A percentile compares a stretch with the other conserved stretches of the same genome.
Conservation (phyloP, 2,888 invertebrate species). For the Ecliptopera silaceata region DNA sequence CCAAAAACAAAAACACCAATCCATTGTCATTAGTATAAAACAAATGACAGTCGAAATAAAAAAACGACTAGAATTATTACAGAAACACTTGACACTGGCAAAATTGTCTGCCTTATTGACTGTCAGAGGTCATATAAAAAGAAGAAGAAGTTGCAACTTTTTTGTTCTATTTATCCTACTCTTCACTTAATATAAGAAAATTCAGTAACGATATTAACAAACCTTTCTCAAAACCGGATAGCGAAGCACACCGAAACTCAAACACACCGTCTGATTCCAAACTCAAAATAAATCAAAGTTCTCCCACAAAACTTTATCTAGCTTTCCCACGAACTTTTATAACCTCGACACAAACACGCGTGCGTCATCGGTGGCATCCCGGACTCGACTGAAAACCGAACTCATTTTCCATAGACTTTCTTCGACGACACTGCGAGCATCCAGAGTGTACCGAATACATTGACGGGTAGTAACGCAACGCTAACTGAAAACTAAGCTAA, state of each 20-base stretch:
- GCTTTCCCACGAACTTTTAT: constrained; percentile 47
- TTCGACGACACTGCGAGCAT: constrained; percentile 4
- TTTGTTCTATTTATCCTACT: too few relatives aligned
- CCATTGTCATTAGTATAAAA: too few relatives aligned
- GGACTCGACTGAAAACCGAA: constrained; percentile 49
- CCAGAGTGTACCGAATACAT: constrained; percentile 5
- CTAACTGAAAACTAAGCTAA: too few relatives aligned
- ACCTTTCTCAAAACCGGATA: constrained; percentile 42
- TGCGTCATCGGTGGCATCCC: constrained; percentile 39
- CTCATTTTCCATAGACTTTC: constrained; percentile 41
- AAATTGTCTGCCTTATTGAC: too few relatives aligned
- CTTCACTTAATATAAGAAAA: too few relatives aligned
- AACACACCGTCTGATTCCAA: constrained; percentile 43
- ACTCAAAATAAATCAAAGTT: constrained; percentile 48
- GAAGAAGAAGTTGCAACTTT: too few relatives aligned
- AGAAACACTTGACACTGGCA: too few relatives aligned
- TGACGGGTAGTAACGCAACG: constrained; percentile 1
- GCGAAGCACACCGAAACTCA: constrained; percentile 44
- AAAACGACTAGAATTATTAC: too few relatives aligned
- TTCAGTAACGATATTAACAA: constrained; percentile 28
- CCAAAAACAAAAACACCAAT: too few relatives aligned
- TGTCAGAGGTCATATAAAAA: too few relatives aligned
- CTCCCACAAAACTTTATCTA: constrained; percentile 60
- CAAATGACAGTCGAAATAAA: too few relatives aligned
- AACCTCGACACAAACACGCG: constrained; percentile 40